Conservation (phyloP, 2,888 invertebrate species). For the Ceramica pisi region DNA sequence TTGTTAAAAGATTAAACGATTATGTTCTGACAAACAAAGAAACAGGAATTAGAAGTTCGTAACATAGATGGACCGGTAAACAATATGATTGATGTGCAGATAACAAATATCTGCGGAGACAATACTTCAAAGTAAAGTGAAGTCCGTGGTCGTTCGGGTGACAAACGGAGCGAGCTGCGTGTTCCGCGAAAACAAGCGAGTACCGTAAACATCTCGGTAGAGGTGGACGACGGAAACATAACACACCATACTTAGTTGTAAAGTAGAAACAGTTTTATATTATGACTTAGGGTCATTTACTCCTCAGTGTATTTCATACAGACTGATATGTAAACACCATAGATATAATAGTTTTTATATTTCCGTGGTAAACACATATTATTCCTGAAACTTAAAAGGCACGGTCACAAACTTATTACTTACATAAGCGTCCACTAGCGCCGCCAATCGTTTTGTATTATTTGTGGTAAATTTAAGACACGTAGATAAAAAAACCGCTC, state of each 20-base stretch:
- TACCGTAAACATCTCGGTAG: not conserved
- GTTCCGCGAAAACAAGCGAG: constrained; percentile 19
- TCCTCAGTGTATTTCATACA: too few species aligned
- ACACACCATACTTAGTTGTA: too few species aligned
- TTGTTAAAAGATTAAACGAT: not conserved
- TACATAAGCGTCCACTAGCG: too few species aligned
- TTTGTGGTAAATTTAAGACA: too few species aligned
- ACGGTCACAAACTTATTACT: too few species aligned
- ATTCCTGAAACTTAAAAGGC: too few species aligned
- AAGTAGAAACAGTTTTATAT: not conserved
- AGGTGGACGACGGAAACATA: not conserved
- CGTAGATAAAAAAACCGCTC: too few species aligned
- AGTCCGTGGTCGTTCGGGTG: constrained; percentile 1
- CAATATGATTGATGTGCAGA: not conserved
- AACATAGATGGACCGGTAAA: not conserved
- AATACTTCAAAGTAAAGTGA: constrained; percentile 13
- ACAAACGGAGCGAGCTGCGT: not conserved
- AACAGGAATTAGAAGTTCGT: not conserved
- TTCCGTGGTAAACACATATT: too few species aligned
- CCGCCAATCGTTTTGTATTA: too few species aligned
- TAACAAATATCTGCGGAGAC: constrained; percentile 3
- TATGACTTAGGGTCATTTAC: too few species aligned
- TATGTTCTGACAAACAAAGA: not conserved
- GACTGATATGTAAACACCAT: too few species aligned
- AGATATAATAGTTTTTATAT: too few species aligned